Percentiles rank a stretch among this genome's conserved stretches.
These are phyloP conservation scores for Macrobrachium nipponense DNA, from an alignment of 1,140 invertebrate genomes.

Conservation along the genomic window DNA sequence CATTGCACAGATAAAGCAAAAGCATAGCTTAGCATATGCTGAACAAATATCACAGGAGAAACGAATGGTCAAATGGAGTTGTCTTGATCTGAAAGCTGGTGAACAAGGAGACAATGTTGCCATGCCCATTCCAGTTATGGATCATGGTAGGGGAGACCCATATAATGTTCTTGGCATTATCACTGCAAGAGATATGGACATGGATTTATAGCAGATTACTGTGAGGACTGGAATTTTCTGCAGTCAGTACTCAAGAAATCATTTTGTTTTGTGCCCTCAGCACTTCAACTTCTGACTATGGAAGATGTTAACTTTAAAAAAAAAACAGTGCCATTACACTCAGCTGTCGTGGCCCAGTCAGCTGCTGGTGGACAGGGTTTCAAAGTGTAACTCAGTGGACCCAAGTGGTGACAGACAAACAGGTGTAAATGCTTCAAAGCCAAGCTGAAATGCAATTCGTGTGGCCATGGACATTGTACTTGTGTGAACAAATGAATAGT, in stretches of 20 bases:
- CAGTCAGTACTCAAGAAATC: not conserved
- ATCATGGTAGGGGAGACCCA: constrained; percentile 15
- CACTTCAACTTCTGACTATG: not conserved
- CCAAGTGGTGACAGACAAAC: constrained; percentile 12
- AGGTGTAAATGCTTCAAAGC: constrained; percentile 30
- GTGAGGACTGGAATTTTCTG: not conserved
- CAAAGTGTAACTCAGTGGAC: constrained; percentile 20
- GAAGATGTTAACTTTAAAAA: constrained; percentile 2
- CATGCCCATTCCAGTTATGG: not conserved
- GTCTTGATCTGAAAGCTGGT: constrained; percentile 14
- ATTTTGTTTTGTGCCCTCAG: not conserved
- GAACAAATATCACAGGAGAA: constrained; percentile 7
- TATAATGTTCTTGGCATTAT: constrained; percentile 24
- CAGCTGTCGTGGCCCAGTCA: not conserved
- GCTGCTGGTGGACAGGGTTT: not conserved
- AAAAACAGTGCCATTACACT: not conserved
- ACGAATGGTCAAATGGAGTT: constrained; percentile 23
- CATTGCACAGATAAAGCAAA: constrained; percentile 17
- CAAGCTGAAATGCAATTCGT: constrained; percentile 12
- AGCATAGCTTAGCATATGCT: constrained; percentile 12
- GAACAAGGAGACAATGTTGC: constrained; percentile 25
- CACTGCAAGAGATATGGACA: constrained; percentile 23
- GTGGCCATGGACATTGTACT: constrained; percentile 8
- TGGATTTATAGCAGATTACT: constrained; percentile 1
- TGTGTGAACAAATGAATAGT: constrained; percentile 12